Evolutionary conservation across 2,113 vertebrate species (phyloP), one percentile per base, ranked within the genome.

Genomic region (Neoarius graeffei): DNA sequence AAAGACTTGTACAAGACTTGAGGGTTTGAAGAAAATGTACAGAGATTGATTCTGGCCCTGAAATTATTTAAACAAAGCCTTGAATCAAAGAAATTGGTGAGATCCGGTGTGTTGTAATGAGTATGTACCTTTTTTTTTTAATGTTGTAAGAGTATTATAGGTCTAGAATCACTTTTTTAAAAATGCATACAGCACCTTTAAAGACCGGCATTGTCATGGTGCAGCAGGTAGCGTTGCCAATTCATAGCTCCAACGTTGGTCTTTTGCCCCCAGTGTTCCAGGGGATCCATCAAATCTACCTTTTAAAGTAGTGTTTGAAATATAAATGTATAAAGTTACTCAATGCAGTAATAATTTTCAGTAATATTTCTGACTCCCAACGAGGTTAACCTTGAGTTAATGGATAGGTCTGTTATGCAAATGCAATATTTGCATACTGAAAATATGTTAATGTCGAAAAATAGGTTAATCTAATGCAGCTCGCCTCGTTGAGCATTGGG

Each of bases 51-150:
- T 42, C 42, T 42, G 42, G 42, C 42, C 42, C 42, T 42, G 42
- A 42, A 42, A 42, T 42, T 4, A 42, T 4, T 4, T 42, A 42
- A 69, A 69, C 66, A 30, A 11, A 13, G 0, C n/a, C 13, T 13
- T 14, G 66, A 14, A 69, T 17, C 30, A 30, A 30, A 71, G 1
- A 7, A 17, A 1, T 5, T n/a, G 3, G 3, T 27, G 10, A 5
- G 25, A 27, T 27, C 4, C 4, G 6, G 25, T 27, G 4, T 11
- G 25, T 13, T 9, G 0, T 13, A 23, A 1, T 23, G 1, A 0
- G 6, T 17, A 20, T 20, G 20, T 8, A 62, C 4, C 4, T 19
- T 59, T 19, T 19, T 35, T 54, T 54, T 57, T 57, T 3, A 3
- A 64, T 25, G 9, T 64, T 64, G 1, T 64, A 62, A 25, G 60